Percentiles rank a stretch among this genome's conserved stretches.
phyloP scores from a whole-genome alignment of 2,113 vertebrate genomes.

The Pseudopodoces humilis region DNA sequence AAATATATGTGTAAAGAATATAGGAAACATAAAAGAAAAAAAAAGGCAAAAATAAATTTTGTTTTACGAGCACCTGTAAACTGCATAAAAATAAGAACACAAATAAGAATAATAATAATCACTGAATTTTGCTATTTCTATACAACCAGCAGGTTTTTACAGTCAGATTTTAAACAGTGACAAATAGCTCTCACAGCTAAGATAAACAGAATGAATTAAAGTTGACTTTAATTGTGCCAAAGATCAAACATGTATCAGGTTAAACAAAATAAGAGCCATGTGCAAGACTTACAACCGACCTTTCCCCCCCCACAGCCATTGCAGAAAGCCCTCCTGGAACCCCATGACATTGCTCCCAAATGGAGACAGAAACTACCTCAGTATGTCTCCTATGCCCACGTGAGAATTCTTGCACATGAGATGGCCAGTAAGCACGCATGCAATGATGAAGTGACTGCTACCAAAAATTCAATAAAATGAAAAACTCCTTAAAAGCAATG shows the following conservation, averaged over 20 bases:
- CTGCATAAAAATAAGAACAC: no score
- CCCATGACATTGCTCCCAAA: background rate
- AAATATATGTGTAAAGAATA: background rate
- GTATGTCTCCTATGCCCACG: rapidly evolving
- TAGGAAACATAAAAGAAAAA: background rate
- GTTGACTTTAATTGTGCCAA: background rate
- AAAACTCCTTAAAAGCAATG: background rate
- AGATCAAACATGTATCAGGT: background rate
- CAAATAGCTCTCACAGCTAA: background rate
- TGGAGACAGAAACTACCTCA: background rate
- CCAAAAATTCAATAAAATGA: background rate
- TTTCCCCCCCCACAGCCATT: background rate
- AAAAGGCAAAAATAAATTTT: background rate
- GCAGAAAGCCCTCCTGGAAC: background rate
- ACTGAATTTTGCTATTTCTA: background rate
- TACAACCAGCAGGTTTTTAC: background rate
- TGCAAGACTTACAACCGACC: background rate
- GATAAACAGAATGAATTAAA: background rate
- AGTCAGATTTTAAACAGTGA: background rate
- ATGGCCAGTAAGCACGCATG: background rate
- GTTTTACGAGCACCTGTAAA: background rate
- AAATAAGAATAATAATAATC: no score
- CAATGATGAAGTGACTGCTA: background rate
- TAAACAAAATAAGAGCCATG: background rate
- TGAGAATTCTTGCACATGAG: background rate